phyloP scores from a whole-genome alignment of 2,113 vertebrate genomes.

The Ptilonorhynchus violaceus region DNA sequence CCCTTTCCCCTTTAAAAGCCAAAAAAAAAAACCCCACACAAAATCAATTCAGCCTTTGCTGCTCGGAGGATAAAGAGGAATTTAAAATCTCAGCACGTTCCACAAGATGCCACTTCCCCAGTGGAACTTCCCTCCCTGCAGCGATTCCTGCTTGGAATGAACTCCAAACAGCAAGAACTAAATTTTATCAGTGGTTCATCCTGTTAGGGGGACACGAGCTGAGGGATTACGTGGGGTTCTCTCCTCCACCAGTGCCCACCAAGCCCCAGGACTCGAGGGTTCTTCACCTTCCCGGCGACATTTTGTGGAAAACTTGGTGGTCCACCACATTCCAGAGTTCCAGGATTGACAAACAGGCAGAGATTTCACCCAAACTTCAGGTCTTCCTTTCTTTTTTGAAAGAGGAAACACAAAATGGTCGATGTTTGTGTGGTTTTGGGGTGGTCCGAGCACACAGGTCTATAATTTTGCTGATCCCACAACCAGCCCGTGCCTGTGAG shows the following conservation, averaged over 20 bases:
- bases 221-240: neutral
- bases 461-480: neutral
- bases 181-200: neutral
- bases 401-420: neutral
- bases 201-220: neutral
- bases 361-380: neutral
- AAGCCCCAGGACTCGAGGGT: neutral
- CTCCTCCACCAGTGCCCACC: neutral
- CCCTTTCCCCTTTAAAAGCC: neutral
- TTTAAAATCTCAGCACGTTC: neutral
- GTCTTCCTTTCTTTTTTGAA: neutral
- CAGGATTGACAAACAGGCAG: neutral
- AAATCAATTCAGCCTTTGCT: neutral
- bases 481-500: fast-evolving
- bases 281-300: neutral
- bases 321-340: neutral
- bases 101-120: neutral
- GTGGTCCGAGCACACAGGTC: neutral
- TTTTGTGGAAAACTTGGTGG: neutral
- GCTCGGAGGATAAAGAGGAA: neutral
- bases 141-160: neutral
- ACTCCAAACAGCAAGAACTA: neutral
- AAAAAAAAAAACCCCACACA: fast-evolving
- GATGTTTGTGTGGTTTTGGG: neutral
- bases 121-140: neutral